Conservation (phyloP, 1,140 invertebrate genomes). For the Lethocerus indicus region DNA sequence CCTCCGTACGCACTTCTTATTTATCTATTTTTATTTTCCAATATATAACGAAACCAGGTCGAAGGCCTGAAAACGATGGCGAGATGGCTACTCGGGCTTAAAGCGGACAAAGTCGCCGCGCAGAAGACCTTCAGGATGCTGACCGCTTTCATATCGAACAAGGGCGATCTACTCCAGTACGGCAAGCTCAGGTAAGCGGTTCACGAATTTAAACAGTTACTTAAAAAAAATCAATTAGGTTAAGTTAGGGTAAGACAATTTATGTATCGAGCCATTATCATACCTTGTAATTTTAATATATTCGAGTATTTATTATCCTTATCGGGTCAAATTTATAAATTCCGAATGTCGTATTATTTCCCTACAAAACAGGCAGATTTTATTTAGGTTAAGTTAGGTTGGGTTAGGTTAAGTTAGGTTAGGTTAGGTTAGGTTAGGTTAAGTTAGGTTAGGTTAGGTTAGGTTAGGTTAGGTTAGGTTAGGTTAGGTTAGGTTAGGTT, state of each 20-base stretch:
- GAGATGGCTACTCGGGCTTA: slow-evolving; percentile 83
- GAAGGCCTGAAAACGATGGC: slow-evolving; percentile 94
- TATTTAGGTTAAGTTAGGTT: slow-evolving; percentile 23
- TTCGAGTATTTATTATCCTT: too few relatives aligned
- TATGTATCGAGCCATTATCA: too few relatives aligned
- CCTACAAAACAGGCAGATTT: too few relatives aligned
- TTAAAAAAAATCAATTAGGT: too few relatives aligned
- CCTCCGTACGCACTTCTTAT: too few relatives aligned
- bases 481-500: slow-evolving; percentile 12
- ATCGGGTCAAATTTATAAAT: too few relatives aligned
- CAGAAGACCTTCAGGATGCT: slow-evolving; percentile 89
- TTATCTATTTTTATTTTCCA: slow-evolving; percentile 6
- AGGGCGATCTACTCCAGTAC: slow-evolving; percentile 56
- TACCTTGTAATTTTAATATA: too few relatives aligned
- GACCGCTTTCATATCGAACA: slow-evolving; percentile 74
- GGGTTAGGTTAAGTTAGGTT: slow-evolving; percentile 22
- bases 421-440: slow-evolving; percentile 18
- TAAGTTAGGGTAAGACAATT: too few relatives aligned
- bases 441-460: slow-evolving; percentile 18
- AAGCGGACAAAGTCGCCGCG: slow-evolving; percentile 71
- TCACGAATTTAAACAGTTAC: background rate
- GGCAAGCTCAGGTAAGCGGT: slow-evolving; percentile 32
- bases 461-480: slow-evolving; percentile 18
- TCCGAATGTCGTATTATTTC: too few relatives aligned
- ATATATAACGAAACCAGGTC: slow-evolving; percentile 26